Evolutionary conservation across 1,140 invertebrate species (phyloP), one percentile per base, ranked within the genome.

Genomic region (Araneus ventricosus): DNA sequence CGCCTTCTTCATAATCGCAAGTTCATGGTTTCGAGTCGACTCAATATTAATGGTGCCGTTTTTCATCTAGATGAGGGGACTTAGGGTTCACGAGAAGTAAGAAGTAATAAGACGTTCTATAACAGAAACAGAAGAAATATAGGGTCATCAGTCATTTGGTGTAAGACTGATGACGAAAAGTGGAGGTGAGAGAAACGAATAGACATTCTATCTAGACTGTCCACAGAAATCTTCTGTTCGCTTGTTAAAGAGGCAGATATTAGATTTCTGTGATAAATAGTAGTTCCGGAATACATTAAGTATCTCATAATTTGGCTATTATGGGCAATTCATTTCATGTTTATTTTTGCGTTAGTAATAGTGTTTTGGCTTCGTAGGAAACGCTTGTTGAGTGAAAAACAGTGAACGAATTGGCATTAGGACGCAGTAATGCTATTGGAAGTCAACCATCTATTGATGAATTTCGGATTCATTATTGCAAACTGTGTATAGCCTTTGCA

Each of bases 71-170:
- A 67, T 52, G 45, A 27, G 63, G 63, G 63, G n/a, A 67, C 24
- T 67, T 30, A 27, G n/a, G n/a, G 3, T 27, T 67, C 27, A 1
- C 14, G 63, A 67, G 63, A n/a, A 8, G 24, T 27, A 7, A 27
- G 27, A 27, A 67, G 63, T 67, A 67, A 67, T 67, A 67, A 67
- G 63, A 67, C n/a, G 63, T n/a, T n/a, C 63, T 67, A 52, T 52
- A 10, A n/a, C n/a, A 67, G 63, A 67, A 67, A 67, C 63, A 67
- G 63, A 67, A 67, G 63, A 67, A 14, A 67, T 67, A 67, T 67
- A 10, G 63, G 24, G 27, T 67, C 63, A 67, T 67, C 63, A 27
- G 27, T 67, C 63, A 67, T 27, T 27, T 30, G 27, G 8, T 67
- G 27, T 30, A 67, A 27, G 63, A 67, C n/a, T 67, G n/a, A 67